These are phyloP conservation scores for Camponotus vicinus DNA, from an alignment of 1,140 invertebrate genomes.

Conservation along the genomic window DNA sequence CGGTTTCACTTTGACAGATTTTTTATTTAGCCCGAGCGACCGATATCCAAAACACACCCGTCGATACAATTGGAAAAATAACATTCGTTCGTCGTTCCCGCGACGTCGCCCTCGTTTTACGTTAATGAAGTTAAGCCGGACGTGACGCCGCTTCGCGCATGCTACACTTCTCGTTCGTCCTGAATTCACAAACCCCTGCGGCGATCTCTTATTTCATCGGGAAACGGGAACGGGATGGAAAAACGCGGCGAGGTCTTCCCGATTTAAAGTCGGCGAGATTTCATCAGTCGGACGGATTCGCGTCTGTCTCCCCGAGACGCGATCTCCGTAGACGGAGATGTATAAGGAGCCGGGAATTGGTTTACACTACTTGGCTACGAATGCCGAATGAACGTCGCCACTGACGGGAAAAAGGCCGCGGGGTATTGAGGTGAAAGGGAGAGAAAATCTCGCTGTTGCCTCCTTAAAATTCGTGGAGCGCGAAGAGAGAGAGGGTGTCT, in stretches of 20 bases:
- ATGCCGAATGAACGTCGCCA: constrained; percentile 16
- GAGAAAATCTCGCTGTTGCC: constrained; percentile 32
- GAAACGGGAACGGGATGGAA: background rate
- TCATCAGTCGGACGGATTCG: constrained; percentile 66
- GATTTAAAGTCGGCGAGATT: constrained; percentile 56
- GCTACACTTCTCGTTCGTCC: constrained; percentile 31
- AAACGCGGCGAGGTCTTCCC: background rate
- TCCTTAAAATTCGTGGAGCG: constrained; percentile 63
- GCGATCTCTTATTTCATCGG: constrained; percentile 61
- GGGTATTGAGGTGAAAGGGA: background rate
- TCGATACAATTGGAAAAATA: constrained; percentile 50
- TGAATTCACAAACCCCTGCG: constrained; percentile 52
- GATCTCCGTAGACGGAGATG: constrained; percentile 39
- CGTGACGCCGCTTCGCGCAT: constrained; percentile 36
- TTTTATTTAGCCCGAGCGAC: constrained; percentile 39
- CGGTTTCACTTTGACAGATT: constrained; percentile 55
- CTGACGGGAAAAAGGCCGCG: constrained; percentile 43
- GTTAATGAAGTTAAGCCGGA: constrained; percentile 48
- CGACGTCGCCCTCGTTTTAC: constrained; percentile 47
- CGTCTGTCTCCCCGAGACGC: constrained; percentile 27
- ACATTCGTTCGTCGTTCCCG: constrained; percentile 17
- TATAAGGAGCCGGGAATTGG: constrained; percentile 67
- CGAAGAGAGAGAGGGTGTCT: background rate
- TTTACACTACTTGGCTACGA: constrained; percentile 52
- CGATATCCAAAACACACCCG: constrained; percentile 34